Conservation (phyloP, 2,797 vertebrate genomes). For the Tiaroga cobitis region DNA sequence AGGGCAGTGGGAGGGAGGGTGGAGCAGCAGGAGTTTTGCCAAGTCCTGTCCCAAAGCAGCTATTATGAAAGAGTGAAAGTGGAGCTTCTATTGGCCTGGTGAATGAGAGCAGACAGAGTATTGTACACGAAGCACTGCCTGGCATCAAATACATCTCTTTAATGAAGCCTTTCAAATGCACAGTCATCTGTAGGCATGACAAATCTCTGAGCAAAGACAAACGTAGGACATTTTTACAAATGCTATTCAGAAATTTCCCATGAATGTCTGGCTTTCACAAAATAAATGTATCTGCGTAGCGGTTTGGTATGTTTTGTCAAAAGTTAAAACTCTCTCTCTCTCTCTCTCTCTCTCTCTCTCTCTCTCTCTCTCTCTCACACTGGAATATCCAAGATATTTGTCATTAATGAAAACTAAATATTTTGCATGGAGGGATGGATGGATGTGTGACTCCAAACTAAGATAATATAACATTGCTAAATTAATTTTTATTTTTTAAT, state of each 20-base stretch:
- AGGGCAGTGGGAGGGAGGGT: slow-evolving; percentile 70
- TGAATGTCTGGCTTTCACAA: not conserved
- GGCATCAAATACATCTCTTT: slow-evolving; percentile 43
- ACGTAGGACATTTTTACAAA: not conserved
- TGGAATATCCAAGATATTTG: not conserved
- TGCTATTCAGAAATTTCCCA: slow-evolving; percentile 14
- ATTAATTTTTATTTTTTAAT: too few species aligned
- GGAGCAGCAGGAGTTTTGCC: slow-evolving; percentile 69
- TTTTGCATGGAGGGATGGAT: not conserved
- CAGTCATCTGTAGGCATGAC: not conserved
- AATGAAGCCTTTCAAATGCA: slow-evolving; percentile 47
- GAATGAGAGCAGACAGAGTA: slow-evolving; percentile 61
- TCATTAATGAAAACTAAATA: not conserved
- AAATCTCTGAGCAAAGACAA: slow-evolving; percentile 17
- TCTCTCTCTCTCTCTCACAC: too few species aligned
- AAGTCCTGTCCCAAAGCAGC: slow-evolving; percentile 72
- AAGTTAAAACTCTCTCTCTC: not conserved
- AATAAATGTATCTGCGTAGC: not conserved
- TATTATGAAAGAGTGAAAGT: slow-evolving; percentile 73
- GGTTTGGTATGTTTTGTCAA: not conserved
- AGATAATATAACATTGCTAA: too few species aligned
- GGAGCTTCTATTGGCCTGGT: slow-evolving; percentile 65
- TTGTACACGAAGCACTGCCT: slow-evolving; percentile 60
- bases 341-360: too few species aligned
- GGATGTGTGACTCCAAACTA: too few species aligned